Evolutionary conservation across 2,888 invertebrate species (phyloP).

Genomic region (Limnephilus lunatus): DNA sequence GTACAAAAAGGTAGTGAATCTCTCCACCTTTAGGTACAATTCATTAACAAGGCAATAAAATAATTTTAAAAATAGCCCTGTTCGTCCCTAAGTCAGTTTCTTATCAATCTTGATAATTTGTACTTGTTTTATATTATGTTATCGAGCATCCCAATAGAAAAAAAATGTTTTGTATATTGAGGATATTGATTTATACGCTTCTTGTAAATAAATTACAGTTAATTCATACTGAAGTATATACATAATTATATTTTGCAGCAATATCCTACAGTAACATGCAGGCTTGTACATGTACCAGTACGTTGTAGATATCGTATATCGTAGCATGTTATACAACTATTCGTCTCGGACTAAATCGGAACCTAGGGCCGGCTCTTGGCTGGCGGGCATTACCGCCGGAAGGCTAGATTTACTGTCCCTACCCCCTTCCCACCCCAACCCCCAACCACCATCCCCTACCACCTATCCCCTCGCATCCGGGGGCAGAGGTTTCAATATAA

Average conservation of each 20-base stretch:
- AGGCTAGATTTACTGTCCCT: conserved; percentile 54
- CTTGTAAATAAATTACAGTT: too few relatives aligned
- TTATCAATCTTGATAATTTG: too few relatives aligned
- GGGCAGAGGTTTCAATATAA: conserved; percentile 17
- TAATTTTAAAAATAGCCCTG: too few relatives aligned
- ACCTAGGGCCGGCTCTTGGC: conserved; percentile 51
- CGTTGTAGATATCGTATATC: neutral
- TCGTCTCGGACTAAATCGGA: conserved; percentile 52
- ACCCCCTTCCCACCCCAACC: neutral
- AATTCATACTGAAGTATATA: too few relatives aligned
- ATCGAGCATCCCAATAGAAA: too few relatives aligned
- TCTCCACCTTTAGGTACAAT: too few relatives aligned
- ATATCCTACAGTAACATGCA: neutral
- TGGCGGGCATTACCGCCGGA: conserved; percentile 61
- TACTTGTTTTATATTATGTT: too few relatives aligned
- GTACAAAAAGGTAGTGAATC: too few relatives aligned
- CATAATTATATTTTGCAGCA: neutral
- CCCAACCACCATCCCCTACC: neutral
- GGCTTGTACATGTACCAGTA: neutral
- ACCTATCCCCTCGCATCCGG: neutral
- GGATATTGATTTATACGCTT: too few relatives aligned
- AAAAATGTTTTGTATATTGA: too few relatives aligned
- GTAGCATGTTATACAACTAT: conserved; percentile 46
- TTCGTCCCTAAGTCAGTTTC: too few relatives aligned
- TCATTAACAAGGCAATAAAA: too few relatives aligned